Evolutionary conservation across 2,888 invertebrate genomes (phyloP).

Genomic region (Gastrophysa polygoni): DNA sequence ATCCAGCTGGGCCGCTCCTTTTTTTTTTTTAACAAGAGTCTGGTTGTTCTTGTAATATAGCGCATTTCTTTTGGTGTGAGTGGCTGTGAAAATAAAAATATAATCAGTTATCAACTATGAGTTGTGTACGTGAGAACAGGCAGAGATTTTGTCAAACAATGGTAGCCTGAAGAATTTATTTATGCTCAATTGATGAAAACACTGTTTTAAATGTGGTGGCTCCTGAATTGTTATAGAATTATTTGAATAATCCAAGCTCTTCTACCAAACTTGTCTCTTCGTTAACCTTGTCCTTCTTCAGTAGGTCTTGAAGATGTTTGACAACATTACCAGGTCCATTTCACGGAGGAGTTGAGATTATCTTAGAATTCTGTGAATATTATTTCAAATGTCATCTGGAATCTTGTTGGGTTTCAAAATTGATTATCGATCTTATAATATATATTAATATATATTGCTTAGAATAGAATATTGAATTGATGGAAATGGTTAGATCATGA

Average conservation of each 20-base stretch:
- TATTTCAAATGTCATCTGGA: slow-evolving; percentile 21
- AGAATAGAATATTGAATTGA: slow-evolving; percentile 11
- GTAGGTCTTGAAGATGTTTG: slow-evolving; percentile 15
- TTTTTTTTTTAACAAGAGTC: slow-evolving; percentile 47
- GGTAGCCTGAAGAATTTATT: slow-evolving; percentile 45
- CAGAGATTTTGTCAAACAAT: slow-evolving; percentile 36
- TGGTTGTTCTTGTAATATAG: slow-evolving; percentile 50
- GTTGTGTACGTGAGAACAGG: slow-evolving; percentile 49
- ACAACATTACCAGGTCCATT: slow-evolving; percentile 16
- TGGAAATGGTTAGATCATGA: not conserved
- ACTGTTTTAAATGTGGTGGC: not conserved
- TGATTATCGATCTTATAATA: slow-evolving; percentile 9
- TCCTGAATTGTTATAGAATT: not conserved
- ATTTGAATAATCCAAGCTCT: not conserved
- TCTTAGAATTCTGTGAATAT: slow-evolving; percentile 2
- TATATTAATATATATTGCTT: slow-evolving; percentile 7
- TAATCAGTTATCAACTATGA: slow-evolving; percentile 44
- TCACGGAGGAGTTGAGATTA: not conserved
- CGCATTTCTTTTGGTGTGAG: slow-evolving; percentile 53
- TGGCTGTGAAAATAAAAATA: slow-evolving; percentile 54
- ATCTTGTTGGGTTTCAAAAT: slow-evolving; percentile 15
- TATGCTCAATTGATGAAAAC: slow-evolving; percentile 18
- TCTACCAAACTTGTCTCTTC: not conserved
- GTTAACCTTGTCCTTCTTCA: slow-evolving; percentile 27
- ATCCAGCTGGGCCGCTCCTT: slow-evolving; percentile 18